Conservation (phyloP, 1,140 invertebrate species). For the Heliconius hermathena region DNA sequence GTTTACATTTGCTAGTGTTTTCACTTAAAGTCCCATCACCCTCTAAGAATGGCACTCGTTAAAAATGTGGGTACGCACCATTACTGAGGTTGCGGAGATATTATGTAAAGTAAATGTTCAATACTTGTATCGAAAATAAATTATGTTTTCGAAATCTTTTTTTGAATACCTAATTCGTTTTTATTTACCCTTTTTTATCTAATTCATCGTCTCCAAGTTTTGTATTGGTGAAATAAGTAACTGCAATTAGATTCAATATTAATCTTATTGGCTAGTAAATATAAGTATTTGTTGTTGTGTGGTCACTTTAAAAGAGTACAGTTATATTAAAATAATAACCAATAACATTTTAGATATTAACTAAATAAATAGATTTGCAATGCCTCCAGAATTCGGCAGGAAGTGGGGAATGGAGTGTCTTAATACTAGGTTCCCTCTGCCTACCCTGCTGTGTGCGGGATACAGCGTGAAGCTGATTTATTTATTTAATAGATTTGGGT, state of each 20-base stretch:
- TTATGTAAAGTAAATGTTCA: conserved; percentile 6
- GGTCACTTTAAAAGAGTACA: no score
- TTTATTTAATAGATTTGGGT: no score
- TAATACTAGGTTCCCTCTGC: no score
- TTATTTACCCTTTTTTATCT: background rate
- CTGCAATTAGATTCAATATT: background rate
- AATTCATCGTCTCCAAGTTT: background rate
- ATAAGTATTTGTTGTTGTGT: no score
- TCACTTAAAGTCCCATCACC: conserved; percentile 37
- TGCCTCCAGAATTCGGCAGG: no score
- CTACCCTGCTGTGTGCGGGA: no score
- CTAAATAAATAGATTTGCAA: no score
- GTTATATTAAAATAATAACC: no score
- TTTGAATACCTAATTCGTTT: background rate
- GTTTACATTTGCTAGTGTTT: conserved; percentile 45
- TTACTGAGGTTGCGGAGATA: conserved; percentile 4
- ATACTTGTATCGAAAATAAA: background rate
- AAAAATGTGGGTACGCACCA: conserved; percentile 18
- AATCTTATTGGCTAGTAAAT: background rate
- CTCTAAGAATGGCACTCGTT: conserved; percentile 37
- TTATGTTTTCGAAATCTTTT: background rate
- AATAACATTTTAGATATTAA: no score
- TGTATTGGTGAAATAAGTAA: no score
- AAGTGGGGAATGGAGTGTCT: no score
- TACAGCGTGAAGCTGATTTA: no score